phyloP scores from a whole-genome alignment of 1,140 invertebrate species.

The Octopus sinensis region DNA sequence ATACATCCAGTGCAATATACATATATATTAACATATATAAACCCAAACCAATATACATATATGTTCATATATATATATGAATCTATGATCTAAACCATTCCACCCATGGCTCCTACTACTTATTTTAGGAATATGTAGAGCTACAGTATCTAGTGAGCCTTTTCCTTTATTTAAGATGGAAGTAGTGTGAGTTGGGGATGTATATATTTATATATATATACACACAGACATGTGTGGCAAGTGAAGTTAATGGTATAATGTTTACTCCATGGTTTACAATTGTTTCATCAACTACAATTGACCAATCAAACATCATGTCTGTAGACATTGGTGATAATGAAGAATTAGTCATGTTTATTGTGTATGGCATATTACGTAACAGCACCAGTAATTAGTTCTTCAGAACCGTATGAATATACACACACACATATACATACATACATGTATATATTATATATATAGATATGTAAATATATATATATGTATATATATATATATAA shows the following conservation, averaged over 20 bases:
- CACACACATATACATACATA: slow-evolving; percentile 14
- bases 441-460: too few species aligned
- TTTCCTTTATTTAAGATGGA: too few species aligned
- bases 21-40: background rate
- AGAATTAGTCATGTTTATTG: too few species aligned
- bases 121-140: too few species aligned
- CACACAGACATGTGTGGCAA: background rate
- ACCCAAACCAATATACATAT: background rate
- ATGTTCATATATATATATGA: background rate
- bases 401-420: background rate
- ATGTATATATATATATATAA: too few species aligned
- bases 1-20: background rate
- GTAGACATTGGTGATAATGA: background rate
- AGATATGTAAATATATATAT: too few species aligned
- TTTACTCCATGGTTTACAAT: background rate
- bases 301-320: too few species aligned
- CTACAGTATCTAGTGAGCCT: too few species aligned
- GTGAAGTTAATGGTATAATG: background rate
- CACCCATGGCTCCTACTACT: too few species aligned
- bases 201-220: background rate
- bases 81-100: too few species aligned
- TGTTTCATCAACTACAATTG: background rate
- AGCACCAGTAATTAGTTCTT: background rate
- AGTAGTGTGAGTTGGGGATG: too few species aligned
- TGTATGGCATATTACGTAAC: background rate